Evolutionary conservation across 2,113 vertebrate species (phyloP), one percentile per base, ranked within the genome.

Genomic region (Gymnobelideus leadbeateri): DNA sequence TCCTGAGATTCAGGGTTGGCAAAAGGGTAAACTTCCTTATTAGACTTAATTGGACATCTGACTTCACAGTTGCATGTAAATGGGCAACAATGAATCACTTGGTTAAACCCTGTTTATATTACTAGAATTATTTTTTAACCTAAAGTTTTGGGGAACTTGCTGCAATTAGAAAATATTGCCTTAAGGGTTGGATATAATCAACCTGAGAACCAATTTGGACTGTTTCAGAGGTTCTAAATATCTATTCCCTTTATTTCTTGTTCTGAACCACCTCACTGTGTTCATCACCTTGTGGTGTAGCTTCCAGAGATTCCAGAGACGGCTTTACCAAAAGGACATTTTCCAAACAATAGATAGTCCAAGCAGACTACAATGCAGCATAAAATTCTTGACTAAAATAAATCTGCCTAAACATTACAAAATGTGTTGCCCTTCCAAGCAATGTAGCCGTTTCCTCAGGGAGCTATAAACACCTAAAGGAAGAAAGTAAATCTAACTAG

Each of bases 311-410:
- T n/a, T n/a, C n/a, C n/a, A n/a, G n/a, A n/a, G n/a, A n/a, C n/a
- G n/a, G n/a, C n/a, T n/a, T n/a, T n/a, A n/a, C n/a, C n/a, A n/a
- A n/a, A n/a, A n/a, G n/a, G n/a, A n/a, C n/a, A n/a, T n/a, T n/a
- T n/a, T n/a, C n/a, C n/a, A n/a, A n/a, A n/a, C n/a, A n/a, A 94
- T 24, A 89, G 49, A 96, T 93, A 43, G 90, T 92, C 92, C 96
- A 0, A 50, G 43, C 24, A 89, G 55, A 93, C 68, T 91, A 57
- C 24, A 95, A 92, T 57, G 46, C 51, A 93, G 43, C 84, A 89
- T 91, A 90, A 53, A 52, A 94, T 92, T 51, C 92, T 0, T 37
- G 37, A 19, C 90, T 84, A 91, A 94, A 94, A 93, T 50, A 95
- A 91, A 94, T 53, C 57, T 57, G 47, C 54, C 57, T 7, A 77